Base-by-base conservation (phyloP, 2,113 vertebrate species). In the Oxyruncus cristatus region DNA sequence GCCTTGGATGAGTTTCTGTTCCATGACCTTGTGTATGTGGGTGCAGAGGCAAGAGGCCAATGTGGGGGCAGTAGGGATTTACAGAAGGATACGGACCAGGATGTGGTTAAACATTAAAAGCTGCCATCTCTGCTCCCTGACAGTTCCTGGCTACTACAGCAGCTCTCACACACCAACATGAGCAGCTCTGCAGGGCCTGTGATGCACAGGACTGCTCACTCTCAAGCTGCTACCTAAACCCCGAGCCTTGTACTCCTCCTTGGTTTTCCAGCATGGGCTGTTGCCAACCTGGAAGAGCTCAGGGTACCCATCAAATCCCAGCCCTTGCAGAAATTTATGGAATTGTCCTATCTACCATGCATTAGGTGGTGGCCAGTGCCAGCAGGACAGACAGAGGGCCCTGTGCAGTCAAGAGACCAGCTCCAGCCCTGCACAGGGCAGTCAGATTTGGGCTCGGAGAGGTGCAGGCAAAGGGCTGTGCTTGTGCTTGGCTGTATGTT, bases 141-240 rank as follows among this genome's bases (percentile, higher is more conserved):
- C 4, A 9, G 21, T 19, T 56, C 42, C 37, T 74, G n/a, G 24
- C 41, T 53, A 66, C 37, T 58, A 30, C 35, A 47, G 63, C 61
- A 55, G 21, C 37, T 68, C 5, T 3, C 12, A 8, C 32, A 35
- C 2, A 7, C 21, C 2, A 6, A 7, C 0, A 2, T 0, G 4
- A 73, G 53, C 52, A 50, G 88, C 35, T 76, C 62, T 65, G 30
- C 1, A 2, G 58, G 39, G 35, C 41, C 58, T 0, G 0, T 55
- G 66, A 21, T 35, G 28, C 52, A 39, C 3, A 5, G 33, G 10
- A 33, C 67, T 27, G 50, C 32, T 37, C 24, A 41, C 32, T 46
- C 44, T 11, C 46, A 89, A 53, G n/a, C 41, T 39, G 13, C n/a
- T 9, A 7, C 8, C 41, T 63, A 61, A 79, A 59, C 32, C 23